Evolutionary conservation across 1,140 invertebrate genomes (phyloP), one percentile per base, ranked within the genome.

Genomic region (Glomeris maerens): DNA sequence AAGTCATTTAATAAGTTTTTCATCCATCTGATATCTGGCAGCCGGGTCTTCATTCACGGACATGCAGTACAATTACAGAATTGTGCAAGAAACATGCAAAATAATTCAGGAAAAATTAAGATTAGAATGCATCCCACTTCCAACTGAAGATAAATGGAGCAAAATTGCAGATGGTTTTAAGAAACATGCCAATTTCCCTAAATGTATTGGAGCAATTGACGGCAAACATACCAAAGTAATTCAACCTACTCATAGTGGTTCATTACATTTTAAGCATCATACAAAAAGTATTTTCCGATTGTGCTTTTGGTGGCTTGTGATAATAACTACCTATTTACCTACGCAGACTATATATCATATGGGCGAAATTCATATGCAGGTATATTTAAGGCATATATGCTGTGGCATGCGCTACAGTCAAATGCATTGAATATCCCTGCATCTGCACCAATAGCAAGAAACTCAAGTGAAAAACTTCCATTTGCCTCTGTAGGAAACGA

Each of bases 191-290:
- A 53, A 60, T 27, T 59, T 61, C 39, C 58, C 55, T 14, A 52
- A 57, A 49, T 60, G 59, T 44, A 10, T 59, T 17, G 58, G 59
- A 22, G 53, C 56, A 5, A 22, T 59, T 1, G 59, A 60, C 44
- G 57, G 59, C 0, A 61, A 60, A 46, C 59, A 60, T 46, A 47
- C 59, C 25, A 20, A 27, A 13, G 50, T 60, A 17, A 7, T 28
- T 13, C 44, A 49, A 29, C 47, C 54, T 21, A 1, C 17, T 1
- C 14, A 47, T 17, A 27, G 26, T 28, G 57, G 57, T 23, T 59
- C 56, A 13, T 10, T 38, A 13, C 54, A 47, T 26, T 55, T n/a
- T 41, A 59, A 56, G 28, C n/a, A n/a, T n/a, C n/a, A n/a, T 59
- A 59, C 36, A 59, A 59, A 51, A 36, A 47, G 14, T 50, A 20